These are phyloP conservation scores for Tiliacea aurago DNA, from an alignment of 2,888 invertebrate species.

Conservation along the genomic window DNA sequence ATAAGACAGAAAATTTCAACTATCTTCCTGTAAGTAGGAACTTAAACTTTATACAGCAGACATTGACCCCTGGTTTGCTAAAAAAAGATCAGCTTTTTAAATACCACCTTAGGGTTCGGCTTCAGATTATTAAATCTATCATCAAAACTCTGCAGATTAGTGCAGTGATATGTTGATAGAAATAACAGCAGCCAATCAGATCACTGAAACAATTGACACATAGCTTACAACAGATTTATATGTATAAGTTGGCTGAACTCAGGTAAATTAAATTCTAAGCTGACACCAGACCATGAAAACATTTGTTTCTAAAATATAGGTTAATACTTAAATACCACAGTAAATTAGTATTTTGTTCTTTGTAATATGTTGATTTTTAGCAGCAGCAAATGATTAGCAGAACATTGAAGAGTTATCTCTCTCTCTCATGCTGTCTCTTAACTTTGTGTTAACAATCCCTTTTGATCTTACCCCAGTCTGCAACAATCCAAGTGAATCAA, in stretches of 20 bases:
- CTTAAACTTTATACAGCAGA: not conserved
- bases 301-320: not conserved
- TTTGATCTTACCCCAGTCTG: slow-evolving; percentile 44
- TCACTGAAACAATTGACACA: not conserved
- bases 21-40: not conserved
- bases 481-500: slow-evolving; percentile 49
- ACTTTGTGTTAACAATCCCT: slow-evolving; percentile 14
- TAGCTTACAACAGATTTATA: not conserved
- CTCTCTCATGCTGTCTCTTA: not conserved
- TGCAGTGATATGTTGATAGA: not conserved
- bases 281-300: not conserved
- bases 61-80: slow-evolving; percentile 8
- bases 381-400: not conserved
- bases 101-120: not conserved
- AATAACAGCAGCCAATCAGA: not conserved
- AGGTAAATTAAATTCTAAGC: not conserved
- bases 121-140: not conserved
- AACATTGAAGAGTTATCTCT: not conserved
- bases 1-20: not conserved
- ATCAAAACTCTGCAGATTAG: not conserved
- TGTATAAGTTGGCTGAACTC: not conserved
- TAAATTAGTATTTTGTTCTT: not conserved
- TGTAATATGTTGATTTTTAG: not conserved
- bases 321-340: not conserved
- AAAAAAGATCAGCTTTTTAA: not conserved